Evolutionary conservation across 2,113 vertebrate genomes (phyloP), one percentile per base, ranked within the genome.

Genomic region (Paramisgurnus dabryanus): DNA sequence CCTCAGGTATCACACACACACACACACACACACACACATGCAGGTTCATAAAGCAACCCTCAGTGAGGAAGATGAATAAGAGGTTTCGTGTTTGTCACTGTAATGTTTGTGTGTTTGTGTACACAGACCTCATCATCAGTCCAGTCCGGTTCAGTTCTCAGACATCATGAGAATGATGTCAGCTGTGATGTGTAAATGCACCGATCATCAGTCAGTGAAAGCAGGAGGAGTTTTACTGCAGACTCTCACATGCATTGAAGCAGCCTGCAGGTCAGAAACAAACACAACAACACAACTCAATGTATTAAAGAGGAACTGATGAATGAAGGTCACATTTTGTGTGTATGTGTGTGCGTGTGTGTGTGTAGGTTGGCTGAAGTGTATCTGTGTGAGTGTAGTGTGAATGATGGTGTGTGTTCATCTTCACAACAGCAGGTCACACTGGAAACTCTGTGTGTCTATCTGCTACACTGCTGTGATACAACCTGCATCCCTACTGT

Each of bases 361-460:
- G 70, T 61, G 47, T 76, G 45, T 66, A 98, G 97, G 88, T 89
- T 99, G 90, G 94, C 94, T 40, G 83, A 95, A 86, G 93, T 94
- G 85, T 96, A 94, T 89, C 92, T 93, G 67, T 90, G 83, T 40
- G 94, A 97, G 8, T 94, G 93, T 22, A 83, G 78, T 57, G 91
- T 96, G 81, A 94, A 93, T 89, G 94, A 96, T 80, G 97, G 96
- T 2, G 90, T 92, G 41, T 98, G 97, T 85, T 96, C 94, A 76
- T 94, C 95, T 81, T 95, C 96, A 2, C 87, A 88, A 5, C 90
- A 91, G 0, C 55, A 91, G 84, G 93, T 95, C 85, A 95, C 95
- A 0, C 82, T 97, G 85, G 92, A 92, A 80, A 92, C 90, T 76
- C 94, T 98, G 86, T 95, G 96, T 80, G 90, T 91, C 57, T 95